Evolutionary conservation across 2,797 vertebrate genomes (phyloP).

Genomic region (Spondyliosoma cantharus): DNA sequence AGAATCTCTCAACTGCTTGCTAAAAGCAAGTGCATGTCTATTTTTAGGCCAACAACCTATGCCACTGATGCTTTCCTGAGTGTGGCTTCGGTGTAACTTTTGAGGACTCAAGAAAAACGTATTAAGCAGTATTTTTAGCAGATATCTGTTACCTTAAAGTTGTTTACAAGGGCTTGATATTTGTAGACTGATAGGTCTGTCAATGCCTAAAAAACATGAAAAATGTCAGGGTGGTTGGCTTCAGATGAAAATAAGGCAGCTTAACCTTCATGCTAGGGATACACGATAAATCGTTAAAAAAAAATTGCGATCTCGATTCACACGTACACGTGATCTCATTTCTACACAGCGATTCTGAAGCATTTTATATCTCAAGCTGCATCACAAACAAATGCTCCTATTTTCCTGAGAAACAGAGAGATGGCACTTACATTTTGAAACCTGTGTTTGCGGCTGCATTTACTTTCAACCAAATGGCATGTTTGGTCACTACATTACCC

Average conservation of each 20-base stretch:
- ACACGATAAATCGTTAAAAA: too few relatives aligned
- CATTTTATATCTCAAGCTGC: too few relatives aligned
- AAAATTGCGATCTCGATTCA: too few relatives aligned
- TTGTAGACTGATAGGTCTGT: conserved; percentile 29
- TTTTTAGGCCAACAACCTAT: conserved; percentile 66
- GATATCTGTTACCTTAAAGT: conserved; percentile 39
- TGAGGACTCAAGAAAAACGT: conserved; percentile 47
- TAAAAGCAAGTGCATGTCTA: conserved; percentile 67
- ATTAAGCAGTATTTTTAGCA: conserved; percentile 55
- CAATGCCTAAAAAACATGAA: conserved; percentile 1
- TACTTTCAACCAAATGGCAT: conserved; percentile 2
- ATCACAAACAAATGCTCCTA: too few relatives aligned
- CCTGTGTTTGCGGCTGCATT: background rate
- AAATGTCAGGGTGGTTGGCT: background rate
- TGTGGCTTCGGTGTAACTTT: conserved; percentile 62
- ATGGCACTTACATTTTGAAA: background rate
- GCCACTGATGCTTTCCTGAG: conserved; percentile 59
- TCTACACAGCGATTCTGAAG: too few relatives aligned
- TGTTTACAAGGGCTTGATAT: conserved; percentile 20
- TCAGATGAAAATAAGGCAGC: background rate
- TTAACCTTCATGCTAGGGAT: background rate
- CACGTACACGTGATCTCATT: too few relatives aligned
- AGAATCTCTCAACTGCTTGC: conserved; percentile 75
- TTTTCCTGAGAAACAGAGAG: too few relatives aligned
- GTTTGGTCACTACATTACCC: conserved; percentile 16